Base-by-base conservation (phyloP, 1,140 invertebrate species). In the Trichoplusia ni region DNA sequence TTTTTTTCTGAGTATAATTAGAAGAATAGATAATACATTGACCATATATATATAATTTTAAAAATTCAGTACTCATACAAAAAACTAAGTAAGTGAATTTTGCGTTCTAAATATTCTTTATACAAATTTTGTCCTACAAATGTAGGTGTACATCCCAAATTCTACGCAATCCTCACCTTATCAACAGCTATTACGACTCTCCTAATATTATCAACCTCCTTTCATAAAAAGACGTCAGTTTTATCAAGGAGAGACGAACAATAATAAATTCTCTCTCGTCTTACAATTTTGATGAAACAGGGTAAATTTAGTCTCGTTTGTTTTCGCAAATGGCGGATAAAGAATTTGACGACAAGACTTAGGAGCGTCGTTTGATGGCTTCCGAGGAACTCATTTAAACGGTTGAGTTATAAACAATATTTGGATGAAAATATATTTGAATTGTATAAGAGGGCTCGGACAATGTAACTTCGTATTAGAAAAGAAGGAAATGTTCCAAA, bases 281-380 rank as follows among this genome's bases (percentile, higher is more conserved):
- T 16, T 47, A 47, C 23, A 47, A 29, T 47, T 47, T 47, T 47
- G 44, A 31, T 47, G 44, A 47, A 47, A 27, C 44, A 1, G 25
- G 25, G 25, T 31, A 29, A 29, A 47, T 16, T 16, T 47, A 13
- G 23, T 8, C 44, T 29, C 44, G 44, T 31, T 47, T 47, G 44
- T 29, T 4, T 42, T 42, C 13, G 13, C 7, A 47, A 47, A 42
- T 47, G 25, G 25, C 25, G 44, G 44, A 16, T 47, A 25, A 47
- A 47, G 44, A 47, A 47, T 47, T 47, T 29, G 44, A 16, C 40
- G 18, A 42, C 25, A 14, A 9, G 14, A 14, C 44, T 29, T n/a
- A 25, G 9, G 11, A 23, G 44, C 25, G 16, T 47, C 25, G 44
- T 47, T 47, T 47, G 7, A 14, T 29, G 25, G 7, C 11, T 14